phyloP scores from a whole-genome alignment of 1,140 invertebrate genomes.

The Drosophila baimaii region DNA sequence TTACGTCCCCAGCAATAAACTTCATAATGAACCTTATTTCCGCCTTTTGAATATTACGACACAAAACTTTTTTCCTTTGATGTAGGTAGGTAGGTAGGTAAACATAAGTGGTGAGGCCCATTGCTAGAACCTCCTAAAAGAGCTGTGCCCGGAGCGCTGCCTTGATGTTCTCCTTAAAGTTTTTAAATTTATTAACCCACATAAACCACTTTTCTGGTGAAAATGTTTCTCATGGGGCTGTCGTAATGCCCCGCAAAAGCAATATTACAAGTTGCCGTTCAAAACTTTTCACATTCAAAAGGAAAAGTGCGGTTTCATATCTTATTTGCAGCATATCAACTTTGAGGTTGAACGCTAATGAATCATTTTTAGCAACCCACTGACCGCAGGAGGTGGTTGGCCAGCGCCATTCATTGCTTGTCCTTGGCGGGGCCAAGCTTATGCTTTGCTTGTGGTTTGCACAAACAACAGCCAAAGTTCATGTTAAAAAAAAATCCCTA shows the following conservation, averaged over 20 bases:
- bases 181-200: constrained; percentile 37
- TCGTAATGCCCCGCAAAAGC: constrained; percentile 13
- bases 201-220: constrained; percentile 22
- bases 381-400: constrained; percentile 21
- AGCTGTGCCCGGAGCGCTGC: not conserved
- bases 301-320: constrained; percentile 24
- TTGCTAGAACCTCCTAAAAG: not conserved
- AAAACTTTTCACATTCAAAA: constrained; percentile 39
- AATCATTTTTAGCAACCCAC: constrained; percentile 41
- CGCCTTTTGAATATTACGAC: not conserved
- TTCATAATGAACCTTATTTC: not conserved
- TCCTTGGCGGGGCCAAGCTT: constrained; percentile 11
- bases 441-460: constrained; percentile 9
- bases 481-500: not conserved
- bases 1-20: not conserved
- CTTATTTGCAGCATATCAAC: constrained; percentile 26
- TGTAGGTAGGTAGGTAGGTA: not conserved
- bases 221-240: constrained; percentile 14
- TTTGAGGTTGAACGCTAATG: constrained; percentile 27
- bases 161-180: constrained; percentile 2
- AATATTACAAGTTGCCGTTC: constrained; percentile 33
- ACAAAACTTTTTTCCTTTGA: not conserved
- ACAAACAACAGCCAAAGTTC: constrained; percentile 3
- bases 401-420: constrained; percentile 2
- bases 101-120: not conserved